These are phyloP conservation scores for Pocillopora grandis DNA, from an alignment of 92 coral and sea anemone genomes.

Conservation along the genomic window DNA sequence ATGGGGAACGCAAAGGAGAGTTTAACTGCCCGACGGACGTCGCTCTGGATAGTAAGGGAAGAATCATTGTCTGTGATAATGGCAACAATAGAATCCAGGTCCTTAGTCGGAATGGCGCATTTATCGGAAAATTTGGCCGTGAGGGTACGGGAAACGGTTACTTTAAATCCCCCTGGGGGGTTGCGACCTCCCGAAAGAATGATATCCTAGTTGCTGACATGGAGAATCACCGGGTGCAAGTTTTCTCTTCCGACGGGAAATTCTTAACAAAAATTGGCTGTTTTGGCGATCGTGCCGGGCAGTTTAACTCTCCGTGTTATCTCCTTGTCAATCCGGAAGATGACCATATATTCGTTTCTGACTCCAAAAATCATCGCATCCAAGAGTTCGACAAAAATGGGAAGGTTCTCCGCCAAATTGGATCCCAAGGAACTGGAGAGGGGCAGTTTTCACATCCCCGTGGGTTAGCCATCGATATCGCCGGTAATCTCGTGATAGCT, in stretches of 20 bases:
- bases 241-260: slow-evolving; percentile 90
- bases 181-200: slow-evolving; percentile 78
- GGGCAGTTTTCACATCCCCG: slow-evolving; percentile 96
- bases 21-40: slow-evolving; percentile 99
- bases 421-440: slow-evolving; percentile 82
- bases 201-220: slow-evolving; percentile 96
- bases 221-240: slow-evolving; percentile 94
- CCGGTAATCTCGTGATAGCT: slow-evolving; percentile 89
- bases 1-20: slow-evolving; percentile 97
- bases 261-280: slow-evolving; percentile 88
- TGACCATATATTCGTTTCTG: slow-evolving; percentile 87
- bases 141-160: slow-evolving; percentile 97
- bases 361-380: slow-evolving; percentile 95
- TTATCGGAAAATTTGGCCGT: slow-evolving; percentile 96
- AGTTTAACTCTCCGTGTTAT: slow-evolving; percentile 91
- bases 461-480: slow-evolving; percentile 94
- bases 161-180: slow-evolving; percentile 99
- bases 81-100: slow-evolving; percentile 97
- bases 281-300: slow-evolving; percentile 84
- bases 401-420: slow-evolving; percentile 74
- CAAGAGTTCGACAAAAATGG: slow-evolving; percentile 96
- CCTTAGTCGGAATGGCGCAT: slow-evolving; percentile 85
- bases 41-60: slow-evolving; percentile 78
- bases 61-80: slow-evolving; percentile 94
- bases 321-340: slow-evolving; percentile 80